phyloP scores from a whole-genome alignment of 1,140 invertebrate species.

The Pseudomyrmex pallidus region DNA sequence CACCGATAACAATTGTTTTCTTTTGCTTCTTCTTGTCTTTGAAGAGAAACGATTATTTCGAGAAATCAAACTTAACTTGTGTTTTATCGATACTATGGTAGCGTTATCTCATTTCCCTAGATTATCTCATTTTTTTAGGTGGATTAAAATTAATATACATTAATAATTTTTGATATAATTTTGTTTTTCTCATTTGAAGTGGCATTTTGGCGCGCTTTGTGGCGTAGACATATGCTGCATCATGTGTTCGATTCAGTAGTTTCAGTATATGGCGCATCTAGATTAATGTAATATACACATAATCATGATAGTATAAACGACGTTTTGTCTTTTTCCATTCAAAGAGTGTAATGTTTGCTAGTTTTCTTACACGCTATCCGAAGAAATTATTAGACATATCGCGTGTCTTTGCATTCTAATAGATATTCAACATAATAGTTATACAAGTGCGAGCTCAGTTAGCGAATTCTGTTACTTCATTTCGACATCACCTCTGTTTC shows the following conservation, averaged over 20 bases:
- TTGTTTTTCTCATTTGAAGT: neutral
- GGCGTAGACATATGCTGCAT: neutral
- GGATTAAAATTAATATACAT: neutral
- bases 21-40: neutral
- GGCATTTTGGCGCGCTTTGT: neutral
- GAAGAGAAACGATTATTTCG: neutral
- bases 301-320: neutral
- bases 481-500: constrained; percentile 2
- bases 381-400: neutral
- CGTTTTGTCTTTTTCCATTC: neutral
- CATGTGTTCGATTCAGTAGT: neutral
- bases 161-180: neutral
- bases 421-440: neutral
- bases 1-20: neutral
- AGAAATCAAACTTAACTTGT: constrained; percentile 8
- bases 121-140: too few relatives aligned
- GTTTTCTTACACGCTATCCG: neutral
- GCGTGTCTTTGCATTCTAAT: neutral
- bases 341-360: neutral
- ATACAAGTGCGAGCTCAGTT: neutral
- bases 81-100: neutral
- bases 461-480: constrained; percentile 7
- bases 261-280: constrained; percentile 4
- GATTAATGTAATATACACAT: neutral
- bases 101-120: too few relatives aligned